Evolutionary conservation across 2,113 vertebrate genomes (phyloP).

Genomic region (Odobenus rosmarus): DNA sequence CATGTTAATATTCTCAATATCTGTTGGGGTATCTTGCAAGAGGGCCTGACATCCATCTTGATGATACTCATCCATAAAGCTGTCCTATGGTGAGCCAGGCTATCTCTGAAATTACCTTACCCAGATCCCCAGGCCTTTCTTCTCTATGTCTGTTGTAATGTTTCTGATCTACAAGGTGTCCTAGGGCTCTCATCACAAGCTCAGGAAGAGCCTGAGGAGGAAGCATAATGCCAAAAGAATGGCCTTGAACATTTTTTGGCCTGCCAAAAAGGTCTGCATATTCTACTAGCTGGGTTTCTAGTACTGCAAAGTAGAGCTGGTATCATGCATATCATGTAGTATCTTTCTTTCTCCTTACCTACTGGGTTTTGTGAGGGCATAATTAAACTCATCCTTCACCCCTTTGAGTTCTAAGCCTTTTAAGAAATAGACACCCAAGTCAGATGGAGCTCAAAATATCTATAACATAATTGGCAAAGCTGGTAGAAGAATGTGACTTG

Average conservation of each 20-base stretch:
- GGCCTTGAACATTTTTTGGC: not conserved
- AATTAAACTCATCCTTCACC: not conserved
- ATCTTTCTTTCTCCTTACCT: not conserved
- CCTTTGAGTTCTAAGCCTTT: not conserved
- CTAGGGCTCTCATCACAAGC: conserved; percentile 6
- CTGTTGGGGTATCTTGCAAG: not conserved
- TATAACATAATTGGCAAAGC: not conserved
- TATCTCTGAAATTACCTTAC: conserved; percentile 6
- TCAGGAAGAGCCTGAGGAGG: not conserved
- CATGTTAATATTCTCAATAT: not conserved
- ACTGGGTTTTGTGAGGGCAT: not conserved
- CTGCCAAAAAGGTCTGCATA: not conserved
- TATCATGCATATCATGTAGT: not conserved
- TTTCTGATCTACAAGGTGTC: conserved; percentile 39
- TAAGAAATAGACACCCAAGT: not conserved
- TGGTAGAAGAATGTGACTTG: not conserved
- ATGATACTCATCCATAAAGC: not conserved
- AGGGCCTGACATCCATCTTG: not conserved
- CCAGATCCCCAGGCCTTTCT: not conserved
- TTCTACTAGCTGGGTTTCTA: not conserved
- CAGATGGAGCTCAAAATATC: not conserved
- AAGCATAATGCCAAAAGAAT: not conserved
- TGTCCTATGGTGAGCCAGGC: not conserved
- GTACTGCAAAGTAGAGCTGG: not conserved
- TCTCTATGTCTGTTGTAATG: not conserved